Base-by-base conservation (phyloP, 2,797 vertebrate species). In the Huso huso region DNA sequence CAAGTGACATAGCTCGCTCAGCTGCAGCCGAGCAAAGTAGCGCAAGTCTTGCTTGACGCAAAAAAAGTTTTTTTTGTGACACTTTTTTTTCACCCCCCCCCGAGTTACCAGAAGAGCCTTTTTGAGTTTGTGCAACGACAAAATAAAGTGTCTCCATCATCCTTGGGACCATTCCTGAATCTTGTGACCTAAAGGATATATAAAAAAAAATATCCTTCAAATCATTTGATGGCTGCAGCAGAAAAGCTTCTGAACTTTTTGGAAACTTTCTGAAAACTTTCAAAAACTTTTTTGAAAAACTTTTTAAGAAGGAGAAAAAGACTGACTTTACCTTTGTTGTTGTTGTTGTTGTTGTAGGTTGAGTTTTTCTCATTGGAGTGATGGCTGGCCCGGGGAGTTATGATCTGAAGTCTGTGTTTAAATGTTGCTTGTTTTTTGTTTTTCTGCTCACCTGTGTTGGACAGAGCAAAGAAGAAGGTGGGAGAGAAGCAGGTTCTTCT, bases 321-420 rank as follows among this genome's bases (percentile, higher is more conserved):
- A 51, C 10, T 60, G 7, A 51, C 48, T 10, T 10, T 18, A 58
- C 11, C n/a, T 37, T 12, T 37, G 3, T 58, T 57, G 11, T 51
- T 66, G 60, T 51, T n/a, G 60, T 70, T 69, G 59, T 70, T 68
- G 11, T 53, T 6, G 63, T 64, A 62, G 15, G 15, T 64, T 63
- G 59, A 15, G 64, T 3, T 8, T 61, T 63, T 63, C 70, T 70
- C 66, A 59, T 75, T 74, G 86, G 86, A 86, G 90, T 80, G 84
- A 94, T 95, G 93, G 81, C 84, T 79, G 69, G 69, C 68, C 81
- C 74, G 72, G 82, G 85, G 84, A 81, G 76, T 66, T 83, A 73
- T 77, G 73, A 72, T 70, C 75, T 77, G 49, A 87, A 84, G 71
- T 76, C 82, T 61, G 85, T 80, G 73, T 80, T 90, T 73, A 68